Evolutionary conservation across 2,113 vertebrate genomes (phyloP).

Genomic region (Melospiza georgiana): DNA sequence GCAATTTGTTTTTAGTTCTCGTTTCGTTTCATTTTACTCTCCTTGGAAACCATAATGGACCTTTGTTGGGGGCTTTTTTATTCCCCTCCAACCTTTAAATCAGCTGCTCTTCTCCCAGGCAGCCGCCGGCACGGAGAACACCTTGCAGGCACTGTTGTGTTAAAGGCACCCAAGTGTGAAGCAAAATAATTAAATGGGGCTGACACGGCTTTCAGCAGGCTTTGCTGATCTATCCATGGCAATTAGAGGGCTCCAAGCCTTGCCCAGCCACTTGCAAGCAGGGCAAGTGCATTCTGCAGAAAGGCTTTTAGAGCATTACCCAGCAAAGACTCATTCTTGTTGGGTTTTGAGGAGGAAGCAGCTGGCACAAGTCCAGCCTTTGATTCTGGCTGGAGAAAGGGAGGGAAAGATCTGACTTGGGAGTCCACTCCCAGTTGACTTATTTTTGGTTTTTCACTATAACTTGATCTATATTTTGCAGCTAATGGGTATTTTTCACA

Average conservation of each 20-base stretch:
- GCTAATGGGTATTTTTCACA: background rate
- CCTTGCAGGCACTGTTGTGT: slow-evolving; percentile 9
- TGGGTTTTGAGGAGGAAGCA: background rate
- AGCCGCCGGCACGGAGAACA: background rate
- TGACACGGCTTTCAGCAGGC: background rate
- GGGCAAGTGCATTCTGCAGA: background rate
- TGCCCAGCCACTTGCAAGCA: background rate
- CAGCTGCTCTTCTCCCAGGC: background rate
- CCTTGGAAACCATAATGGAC: background rate
- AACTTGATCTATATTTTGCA: background rate
- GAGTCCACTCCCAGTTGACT: background rate
- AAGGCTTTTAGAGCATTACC: background rate
- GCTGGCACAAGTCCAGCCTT: background rate
- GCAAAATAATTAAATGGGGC: slow-evolving; percentile 27
- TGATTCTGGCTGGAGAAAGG: background rate
- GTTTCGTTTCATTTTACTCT: background rate
- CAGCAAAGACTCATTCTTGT: background rate
- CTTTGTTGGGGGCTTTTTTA: background rate
- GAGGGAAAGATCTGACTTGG: background rate
- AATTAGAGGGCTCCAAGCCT: background rate
- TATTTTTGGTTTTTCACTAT: background rate
- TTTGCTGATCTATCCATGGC: background rate
- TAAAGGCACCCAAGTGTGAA: slow-evolving; percentile 23
- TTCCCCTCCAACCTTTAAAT: background rate
- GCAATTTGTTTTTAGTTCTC: background rate